Evolutionary conservation across 2,888 invertebrate species (phyloP).

Genomic region (Plebejus melissa): DNA sequence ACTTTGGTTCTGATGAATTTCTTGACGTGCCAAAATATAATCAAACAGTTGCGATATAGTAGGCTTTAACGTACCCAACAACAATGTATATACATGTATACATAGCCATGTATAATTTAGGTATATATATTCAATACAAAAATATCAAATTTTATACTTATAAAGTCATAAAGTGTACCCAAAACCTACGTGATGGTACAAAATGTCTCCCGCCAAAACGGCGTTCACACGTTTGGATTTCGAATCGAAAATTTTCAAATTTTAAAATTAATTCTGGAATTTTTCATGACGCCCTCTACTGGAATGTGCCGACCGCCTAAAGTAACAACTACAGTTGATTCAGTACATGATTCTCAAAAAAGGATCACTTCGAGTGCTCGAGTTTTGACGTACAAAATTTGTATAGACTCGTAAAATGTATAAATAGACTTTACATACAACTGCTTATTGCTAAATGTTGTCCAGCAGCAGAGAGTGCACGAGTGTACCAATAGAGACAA

Average conservation of each 20-base stretch:
- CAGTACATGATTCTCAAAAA: slow-evolving; percentile 78
- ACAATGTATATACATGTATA: slow-evolving; percentile 79
- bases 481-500: not conserved
- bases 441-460: slow-evolving; percentile 77
- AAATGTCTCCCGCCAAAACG: slow-evolving; percentile 73
- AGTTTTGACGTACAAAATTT: slow-evolving; percentile 74
- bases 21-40: slow-evolving; percentile 78
- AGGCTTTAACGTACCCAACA: slow-evolving; percentile 76
- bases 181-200: slow-evolving; percentile 79
- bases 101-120: slow-evolving; percentile 77
- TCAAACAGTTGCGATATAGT: slow-evolving; percentile 78
- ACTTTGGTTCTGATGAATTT: slow-evolving; percentile 79
- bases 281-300: slow-evolving; percentile 70
- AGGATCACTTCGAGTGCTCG: slow-evolving; percentile 72
- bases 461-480: slow-evolving; percentile 42
- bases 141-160: slow-evolving; percentile 75
- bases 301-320: slow-evolving; percentile 79
- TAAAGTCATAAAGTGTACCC: slow-evolving; percentile 80
- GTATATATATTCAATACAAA: slow-evolving; percentile 78
- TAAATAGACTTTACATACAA: slow-evolving; percentile 77
- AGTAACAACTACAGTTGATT: slow-evolving; percentile 73
- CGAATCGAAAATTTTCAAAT: slow-evolving; percentile 71
- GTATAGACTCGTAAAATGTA: slow-evolving; percentile 79
- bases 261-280: slow-evolving; percentile 76
- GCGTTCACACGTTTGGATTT: slow-evolving; percentile 67